A percentile compares a stretch with the other conserved stretches of the same genome.
Conservation (phyloP, 2,113 vertebrate species). For the Odontophorus gujanensis region DNA sequence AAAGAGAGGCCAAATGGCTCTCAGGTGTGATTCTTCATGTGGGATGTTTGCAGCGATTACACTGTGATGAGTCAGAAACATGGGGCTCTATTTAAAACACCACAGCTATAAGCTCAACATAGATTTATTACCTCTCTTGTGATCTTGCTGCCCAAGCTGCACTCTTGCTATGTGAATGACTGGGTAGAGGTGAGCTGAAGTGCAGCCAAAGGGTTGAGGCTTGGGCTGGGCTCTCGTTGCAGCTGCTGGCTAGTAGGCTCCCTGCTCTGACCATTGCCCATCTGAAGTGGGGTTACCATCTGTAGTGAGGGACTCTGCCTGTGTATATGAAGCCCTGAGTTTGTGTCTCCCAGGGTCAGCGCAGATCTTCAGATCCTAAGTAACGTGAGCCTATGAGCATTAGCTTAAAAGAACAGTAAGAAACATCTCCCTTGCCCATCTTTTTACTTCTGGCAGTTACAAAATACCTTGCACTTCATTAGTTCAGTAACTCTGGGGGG, state of each 20-base stretch:
- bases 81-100: not conserved
- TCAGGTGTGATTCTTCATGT: not conserved
- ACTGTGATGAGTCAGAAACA: not conserved
- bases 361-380: not conserved
- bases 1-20: not conserved
- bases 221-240: not conserved
- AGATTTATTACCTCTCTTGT: not conserved
- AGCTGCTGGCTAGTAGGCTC: not conserved
- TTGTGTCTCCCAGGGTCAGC: not conserved
- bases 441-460: not conserved
- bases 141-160: not conserved
- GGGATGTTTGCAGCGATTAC: accelerated
- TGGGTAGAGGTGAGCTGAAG: not conserved
- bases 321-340: not conserved
- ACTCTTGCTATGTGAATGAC: not conserved
- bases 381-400: not conserved
- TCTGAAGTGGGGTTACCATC: not conserved
- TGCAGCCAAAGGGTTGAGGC: not conserved
- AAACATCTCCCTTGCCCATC: not conserved
- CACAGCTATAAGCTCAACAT: not conserved
- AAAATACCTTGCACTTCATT: not conserved
- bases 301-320: not conserved
- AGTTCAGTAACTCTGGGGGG: not conserved
- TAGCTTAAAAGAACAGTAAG: not conserved
- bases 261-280: not conserved